phyloP scores from a whole-genome alignment of 2,113 vertebrate genomes.

The Etheostoma cragini region DNA sequence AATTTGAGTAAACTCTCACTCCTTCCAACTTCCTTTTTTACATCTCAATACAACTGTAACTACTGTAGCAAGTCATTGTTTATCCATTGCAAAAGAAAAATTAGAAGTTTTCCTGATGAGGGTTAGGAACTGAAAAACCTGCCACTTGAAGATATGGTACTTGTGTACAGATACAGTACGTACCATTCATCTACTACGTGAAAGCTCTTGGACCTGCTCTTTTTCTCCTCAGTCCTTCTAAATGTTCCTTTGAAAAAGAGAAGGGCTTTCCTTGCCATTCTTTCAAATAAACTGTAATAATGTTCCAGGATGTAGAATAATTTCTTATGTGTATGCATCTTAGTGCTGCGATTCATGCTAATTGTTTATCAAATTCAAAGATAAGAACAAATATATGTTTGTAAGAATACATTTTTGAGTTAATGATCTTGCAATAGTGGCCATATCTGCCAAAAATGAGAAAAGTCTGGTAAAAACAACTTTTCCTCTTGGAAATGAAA shows the following conservation, averaged over 20 bases:
- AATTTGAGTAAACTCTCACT: slow-evolving; percentile 5
- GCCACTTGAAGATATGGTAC: slow-evolving; percentile 33
- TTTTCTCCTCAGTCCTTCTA: slow-evolving; percentile 19
- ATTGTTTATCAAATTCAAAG: slow-evolving; percentile 12
- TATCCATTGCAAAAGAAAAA: slow-evolving; percentile 6
- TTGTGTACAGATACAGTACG: slow-evolving; percentile 44
- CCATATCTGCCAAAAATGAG: slow-evolving; percentile 54
- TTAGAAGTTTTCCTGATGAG: background rate
- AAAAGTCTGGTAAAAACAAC: slow-evolving; percentile 51
- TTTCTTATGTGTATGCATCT: background rate
- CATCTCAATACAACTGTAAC: slow-evolving; percentile 12
- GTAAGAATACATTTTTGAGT: slow-evolving; percentile 31
- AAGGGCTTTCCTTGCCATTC: slow-evolving; percentile 22
- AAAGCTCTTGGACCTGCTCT: slow-evolving; percentile 61
- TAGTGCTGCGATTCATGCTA: background rate
- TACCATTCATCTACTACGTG: slow-evolving; percentile 47
- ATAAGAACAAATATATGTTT: slow-evolving; percentile 19
- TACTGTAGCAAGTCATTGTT: slow-evolving; percentile 21
- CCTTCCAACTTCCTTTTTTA: background rate
- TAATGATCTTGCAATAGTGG: slow-evolving; percentile 48
- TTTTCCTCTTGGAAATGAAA: slow-evolving; percentile 72
- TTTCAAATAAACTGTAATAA: slow-evolving; percentile 25
- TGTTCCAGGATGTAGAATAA: slow-evolving; percentile 7
- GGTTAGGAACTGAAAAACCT: background rate
- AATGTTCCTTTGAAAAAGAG: slow-evolving; percentile 20